phyloP scores from a whole-genome alignment of 1,140 invertebrate genomes.

The Anastrepha obliqua region DNA sequence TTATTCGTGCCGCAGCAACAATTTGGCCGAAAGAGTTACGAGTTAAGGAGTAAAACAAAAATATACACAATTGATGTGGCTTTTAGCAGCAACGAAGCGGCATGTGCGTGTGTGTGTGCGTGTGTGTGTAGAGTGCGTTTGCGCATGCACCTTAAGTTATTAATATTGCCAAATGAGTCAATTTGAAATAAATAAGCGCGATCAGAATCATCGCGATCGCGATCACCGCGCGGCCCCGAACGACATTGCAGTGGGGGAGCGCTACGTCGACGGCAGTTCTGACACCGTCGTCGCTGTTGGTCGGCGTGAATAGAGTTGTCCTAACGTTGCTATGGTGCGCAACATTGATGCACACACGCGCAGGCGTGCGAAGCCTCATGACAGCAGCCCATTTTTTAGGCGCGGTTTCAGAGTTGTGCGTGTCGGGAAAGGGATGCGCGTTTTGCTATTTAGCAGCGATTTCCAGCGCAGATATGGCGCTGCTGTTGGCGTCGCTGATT shows the following conservation, averaged over 20 bases:
- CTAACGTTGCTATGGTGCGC: not conserved
- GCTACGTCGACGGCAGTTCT: not conserved
- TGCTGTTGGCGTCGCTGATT: slow-evolving; percentile 55
- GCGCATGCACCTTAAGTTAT: slow-evolving; percentile 64
- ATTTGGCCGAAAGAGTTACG: slow-evolving; percentile 33
- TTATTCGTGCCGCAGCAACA: slow-evolving; percentile 45
- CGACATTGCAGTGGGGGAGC: slow-evolving; percentile 24
- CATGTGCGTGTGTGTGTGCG: not conserved
- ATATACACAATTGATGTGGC: slow-evolving; percentile 68
- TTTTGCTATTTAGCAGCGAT: not conserved
- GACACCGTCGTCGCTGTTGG: slow-evolving; percentile 23
- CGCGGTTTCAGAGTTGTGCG: not conserved
- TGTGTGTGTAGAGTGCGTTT: not conserved
- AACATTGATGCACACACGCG: slow-evolving; percentile 16
- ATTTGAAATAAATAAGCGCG: slow-evolving; percentile 72
- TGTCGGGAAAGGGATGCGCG: not conserved
- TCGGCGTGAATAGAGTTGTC: slow-evolving; percentile 42
- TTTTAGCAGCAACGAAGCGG: slow-evolving; percentile 61
- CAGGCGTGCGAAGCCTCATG: slow-evolving; percentile 52
- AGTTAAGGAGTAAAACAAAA: slow-evolving; percentile 13
- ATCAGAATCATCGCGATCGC: slow-evolving; percentile 53
- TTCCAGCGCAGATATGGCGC: not conserved
- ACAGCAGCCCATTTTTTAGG: slow-evolving; percentile 58
- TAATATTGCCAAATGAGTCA: slow-evolving; percentile 73
- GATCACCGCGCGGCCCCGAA: slow-evolving; percentile 14